phyloP scores from a whole-genome alignment of 92 coral and sea anemone species.

The Umimayanthus kanabou region DNA sequence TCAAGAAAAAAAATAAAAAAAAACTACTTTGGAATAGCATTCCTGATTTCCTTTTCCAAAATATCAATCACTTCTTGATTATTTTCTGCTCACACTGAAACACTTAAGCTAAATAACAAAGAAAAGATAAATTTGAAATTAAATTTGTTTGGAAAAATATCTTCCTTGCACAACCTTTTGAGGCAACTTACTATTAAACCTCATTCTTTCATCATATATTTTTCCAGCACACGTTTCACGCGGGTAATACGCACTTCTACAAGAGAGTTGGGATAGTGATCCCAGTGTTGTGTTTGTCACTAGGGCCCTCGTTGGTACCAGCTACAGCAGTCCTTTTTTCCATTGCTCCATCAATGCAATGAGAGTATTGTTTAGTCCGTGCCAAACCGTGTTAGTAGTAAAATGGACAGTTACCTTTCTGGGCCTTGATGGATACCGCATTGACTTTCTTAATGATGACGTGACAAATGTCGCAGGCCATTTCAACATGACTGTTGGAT shows the following conservation, averaged over 20 bases:
- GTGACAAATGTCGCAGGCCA: constrained; percentile 76
- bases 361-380: too few relatives aligned
- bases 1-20: neutral
- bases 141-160: neutral
- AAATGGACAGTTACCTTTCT: constrained; percentile 49
- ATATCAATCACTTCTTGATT: too few relatives aligned
- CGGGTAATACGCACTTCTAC: neutral
- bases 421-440: constrained; percentile 55
- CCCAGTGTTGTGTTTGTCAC: neutral
- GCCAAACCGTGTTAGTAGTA: too few relatives aligned
- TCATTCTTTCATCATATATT: too few relatives aligned
- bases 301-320: too few relatives aligned
- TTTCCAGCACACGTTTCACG: too few relatives aligned
- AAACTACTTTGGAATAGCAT: neutral
- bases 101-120: too few relatives aligned
- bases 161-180: neutral
- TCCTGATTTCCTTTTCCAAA: too few relatives aligned
- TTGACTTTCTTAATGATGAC: constrained; percentile 71
- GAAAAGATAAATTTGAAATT: neutral
- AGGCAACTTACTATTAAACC: neutral
- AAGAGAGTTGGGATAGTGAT: neutral
- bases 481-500: constrained; percentile 76
- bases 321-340: too few relatives aligned
- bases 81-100: too few relatives aligned
- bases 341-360: too few relatives aligned